Evolutionary conservation across 2,113 vertebrate genomes (phyloP).

Genomic region (Nothocercus nigrocapillus): DNA sequence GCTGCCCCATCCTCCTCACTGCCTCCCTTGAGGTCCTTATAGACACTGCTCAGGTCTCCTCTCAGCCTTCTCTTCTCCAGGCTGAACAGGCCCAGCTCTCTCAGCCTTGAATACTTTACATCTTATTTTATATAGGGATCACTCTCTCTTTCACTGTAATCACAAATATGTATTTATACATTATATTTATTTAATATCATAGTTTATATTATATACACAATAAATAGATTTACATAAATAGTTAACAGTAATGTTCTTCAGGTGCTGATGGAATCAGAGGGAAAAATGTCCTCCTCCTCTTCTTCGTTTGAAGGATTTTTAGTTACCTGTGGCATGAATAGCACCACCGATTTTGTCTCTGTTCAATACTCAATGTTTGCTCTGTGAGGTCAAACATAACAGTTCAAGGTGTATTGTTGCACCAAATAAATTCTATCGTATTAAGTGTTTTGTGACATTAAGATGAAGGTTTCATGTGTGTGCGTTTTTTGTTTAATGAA

Average conservation of each 20-base stretch:
- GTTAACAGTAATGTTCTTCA: neutral
- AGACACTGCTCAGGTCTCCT: too few relatives aligned
- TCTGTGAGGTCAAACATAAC: neutral
- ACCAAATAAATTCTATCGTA: neutral
- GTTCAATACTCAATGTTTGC: neutral
- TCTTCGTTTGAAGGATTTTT: neutral
- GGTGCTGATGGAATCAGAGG: neutral
- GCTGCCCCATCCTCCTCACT: too few relatives aligned
- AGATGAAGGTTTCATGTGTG: too few relatives aligned
- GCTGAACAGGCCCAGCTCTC: too few relatives aligned
- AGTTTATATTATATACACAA: rapidly evolving
- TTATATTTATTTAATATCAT: neutral
- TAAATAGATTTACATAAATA: neutral
- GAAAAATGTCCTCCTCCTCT: neutral
- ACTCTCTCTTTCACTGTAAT: neutral
- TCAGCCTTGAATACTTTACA: neutral
- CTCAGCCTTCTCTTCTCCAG: too few relatives aligned
- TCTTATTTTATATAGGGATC: neutral
- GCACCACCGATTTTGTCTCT: neutral
- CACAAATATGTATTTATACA: neutral
- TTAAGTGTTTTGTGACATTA: neutral
- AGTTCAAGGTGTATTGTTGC: neutral
- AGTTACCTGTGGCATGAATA: neutral
- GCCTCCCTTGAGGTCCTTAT: too few relatives aligned
- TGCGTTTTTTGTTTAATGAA: neutral